Conservation (phyloP, 2,797 vertebrate genomes). For the Pipistrellus pipistrellus region DNA sequence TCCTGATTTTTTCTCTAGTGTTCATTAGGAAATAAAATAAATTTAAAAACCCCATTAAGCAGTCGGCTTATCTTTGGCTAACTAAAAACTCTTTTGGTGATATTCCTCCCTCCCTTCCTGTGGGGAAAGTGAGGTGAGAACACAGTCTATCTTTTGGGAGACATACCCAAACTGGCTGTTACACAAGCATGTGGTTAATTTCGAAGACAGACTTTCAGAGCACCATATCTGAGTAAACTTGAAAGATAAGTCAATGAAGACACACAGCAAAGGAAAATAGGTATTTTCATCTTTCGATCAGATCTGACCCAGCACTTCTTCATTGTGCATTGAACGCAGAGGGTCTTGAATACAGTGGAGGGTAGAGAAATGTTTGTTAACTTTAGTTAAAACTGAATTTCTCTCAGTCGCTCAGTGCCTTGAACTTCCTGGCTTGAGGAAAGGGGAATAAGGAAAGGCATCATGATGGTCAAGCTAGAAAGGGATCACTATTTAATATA, state of each 20-base stretch:
- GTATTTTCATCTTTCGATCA: neutral
- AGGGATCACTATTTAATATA: neutral
- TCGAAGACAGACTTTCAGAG: slow-evolving; percentile 56
- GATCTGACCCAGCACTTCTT: neutral
- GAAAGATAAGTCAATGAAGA: slow-evolving; percentile 27
- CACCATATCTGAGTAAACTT: slow-evolving; percentile 39
- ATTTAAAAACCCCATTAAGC: neutral
- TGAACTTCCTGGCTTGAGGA: neutral
- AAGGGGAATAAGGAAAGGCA: neutral
- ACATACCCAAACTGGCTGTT: neutral
- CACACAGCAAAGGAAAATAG: slow-evolving; percentile 30
- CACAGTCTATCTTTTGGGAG: neutral
- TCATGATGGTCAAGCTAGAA: neutral
- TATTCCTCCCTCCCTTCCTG: neutral
- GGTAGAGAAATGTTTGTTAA: neutral
- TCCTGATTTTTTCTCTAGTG: neutral
- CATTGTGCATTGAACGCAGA: neutral
- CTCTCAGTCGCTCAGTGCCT: neutral
- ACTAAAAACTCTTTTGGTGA: neutral
- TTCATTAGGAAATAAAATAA: slow-evolving; percentile 1
- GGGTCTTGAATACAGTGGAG: neutral
- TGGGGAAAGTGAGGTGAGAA: slow-evolving; percentile 4
- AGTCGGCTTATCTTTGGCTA: slow-evolving; percentile 28
- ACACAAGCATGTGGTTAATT: neutral
- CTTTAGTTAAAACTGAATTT: slow-evolving; percentile 36